A percentile compares a stretch with the other conserved stretches of the same genome.
These are phyloP conservation scores for Drosophila diplacantha DNA, from an alignment of 2,888 invertebrate species.

Conservation along the genomic window DNA sequence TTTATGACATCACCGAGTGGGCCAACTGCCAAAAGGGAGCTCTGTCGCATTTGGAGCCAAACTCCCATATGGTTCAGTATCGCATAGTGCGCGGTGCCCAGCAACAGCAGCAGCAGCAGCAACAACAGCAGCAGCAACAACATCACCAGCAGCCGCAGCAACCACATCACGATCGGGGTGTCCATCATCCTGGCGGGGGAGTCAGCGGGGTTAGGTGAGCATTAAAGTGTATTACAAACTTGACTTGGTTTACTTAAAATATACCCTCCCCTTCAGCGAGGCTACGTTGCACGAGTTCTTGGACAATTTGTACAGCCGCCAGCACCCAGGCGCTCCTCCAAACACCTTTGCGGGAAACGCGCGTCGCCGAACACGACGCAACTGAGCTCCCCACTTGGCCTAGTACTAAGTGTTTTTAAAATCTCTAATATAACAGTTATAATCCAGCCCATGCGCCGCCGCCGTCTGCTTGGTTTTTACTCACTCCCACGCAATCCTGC, in stretches of 20 bases:
- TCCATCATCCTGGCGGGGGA: constrained; percentile 59
- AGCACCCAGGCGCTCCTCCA: constrained; percentile 74
- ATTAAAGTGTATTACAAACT: not conserved
- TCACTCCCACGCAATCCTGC: constrained; percentile 24
- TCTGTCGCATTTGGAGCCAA: constrained; percentile 87
- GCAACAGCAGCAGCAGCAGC: constrained; percentile 75
- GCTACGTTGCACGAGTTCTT: constrained; percentile 77
- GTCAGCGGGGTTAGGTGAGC: constrained; percentile 58
- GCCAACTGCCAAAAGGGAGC: constrained; percentile 89
- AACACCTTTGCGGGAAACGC: constrained; percentile 69
- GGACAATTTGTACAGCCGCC: constrained; percentile 77
- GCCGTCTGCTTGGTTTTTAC: constrained; percentile 36
- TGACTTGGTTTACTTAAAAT: not conserved
- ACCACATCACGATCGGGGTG: constrained; percentile 53
- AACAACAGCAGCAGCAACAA: constrained; percentile 57
- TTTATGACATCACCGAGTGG: constrained; percentile 98
- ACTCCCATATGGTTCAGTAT: constrained; percentile 92
- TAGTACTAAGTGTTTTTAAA: constrained; percentile 61
- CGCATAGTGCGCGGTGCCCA: constrained; percentile 78
- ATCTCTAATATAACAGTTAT: constrained; percentile 60
- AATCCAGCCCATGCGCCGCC: constrained; percentile 36
- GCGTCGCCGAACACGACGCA: constrained; percentile 75
- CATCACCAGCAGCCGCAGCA: constrained; percentile 63
- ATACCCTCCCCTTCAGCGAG: constrained; percentile 62
- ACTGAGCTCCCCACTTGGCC: constrained; percentile 53